Base-by-base conservation (phyloP, 2,113 vertebrate species). In the Elephantulus edwardii region DNA sequence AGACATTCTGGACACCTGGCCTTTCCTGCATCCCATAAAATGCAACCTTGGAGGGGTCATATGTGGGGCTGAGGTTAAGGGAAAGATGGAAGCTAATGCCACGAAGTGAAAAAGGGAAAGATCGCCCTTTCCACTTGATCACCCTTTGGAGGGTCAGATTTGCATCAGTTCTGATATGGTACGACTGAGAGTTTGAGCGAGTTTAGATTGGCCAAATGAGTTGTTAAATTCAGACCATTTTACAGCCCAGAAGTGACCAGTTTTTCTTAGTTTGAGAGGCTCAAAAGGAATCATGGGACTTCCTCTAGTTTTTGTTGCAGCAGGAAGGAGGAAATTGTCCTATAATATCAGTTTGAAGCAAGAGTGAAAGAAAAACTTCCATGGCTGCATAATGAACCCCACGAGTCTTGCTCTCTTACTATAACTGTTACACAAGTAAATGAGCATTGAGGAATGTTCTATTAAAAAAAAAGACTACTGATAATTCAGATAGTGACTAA, bases 401-500 rank as follows among this genome's bases (percentile, higher is more conserved):
- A 6, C 0, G 26, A 60, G 8, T 72, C 44, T 70, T 82, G 19
- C 24, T 87, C 38, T 92, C 11, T 64, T 16, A 54, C 0, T 20
- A 6, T 20, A 68, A n/a, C 35, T 13, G 5, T 77, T 75, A 71
- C 0, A 26, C 24, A 3, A 83, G 68, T 22, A 52, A 68, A 88
- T 77, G 66, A 76, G 2, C 76, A 94, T 76, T 19, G 6, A 35
- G 2, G 1, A 72, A 13, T 11, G 35, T 42, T 50, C n/a, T 76
- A 66, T 66, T 50, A 35, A 48, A 12, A n/a, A 12, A n/a, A 90
- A 80, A 26, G 33, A 50, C 2, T n/a, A 35, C 40, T 74, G 71
- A 46, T 35, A 78, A 88, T 74, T 89, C 68, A 52, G 10, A 54
- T 22, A 56, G 40, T 60, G 48, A 13, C 28, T 68, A 87, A 95